phyloP scores from a whole-genome alignment of 2,888 invertebrate genomes.

The Troides helena region DNA sequence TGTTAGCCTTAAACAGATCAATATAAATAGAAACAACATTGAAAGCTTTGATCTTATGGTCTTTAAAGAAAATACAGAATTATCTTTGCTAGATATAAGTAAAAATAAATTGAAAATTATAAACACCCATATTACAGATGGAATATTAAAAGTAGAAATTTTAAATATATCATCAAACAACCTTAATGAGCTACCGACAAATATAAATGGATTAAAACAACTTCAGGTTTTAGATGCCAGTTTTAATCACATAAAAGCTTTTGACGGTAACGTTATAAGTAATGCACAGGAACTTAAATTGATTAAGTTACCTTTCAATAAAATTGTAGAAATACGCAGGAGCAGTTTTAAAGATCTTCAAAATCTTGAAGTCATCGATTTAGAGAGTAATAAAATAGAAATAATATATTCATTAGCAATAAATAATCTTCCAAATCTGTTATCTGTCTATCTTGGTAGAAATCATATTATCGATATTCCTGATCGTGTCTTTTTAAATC shows the following conservation, averaged over 20 bases:
- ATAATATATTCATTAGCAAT: constrained; percentile 87
- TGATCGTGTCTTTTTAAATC: constrained; percentile 86
- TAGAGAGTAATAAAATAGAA: constrained; percentile 90
- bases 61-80: constrained; percentile 82
- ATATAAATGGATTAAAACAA: constrained; percentile 84
- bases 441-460: constrained; percentile 84
- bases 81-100: constrained; percentile 86
- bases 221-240: constrained; percentile 88
- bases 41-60: constrained; percentile 84
- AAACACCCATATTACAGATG: constrained; percentile 81
- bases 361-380: constrained; percentile 85
- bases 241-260: constrained; percentile 85
- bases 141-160: constrained; percentile 84
- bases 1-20: constrained; percentile 83
- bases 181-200: constrained; percentile 85
- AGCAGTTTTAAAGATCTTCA: constrained; percentile 87
- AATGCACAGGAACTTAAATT: constrained; percentile 85
- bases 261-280: constrained; percentile 85
- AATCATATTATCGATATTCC: constrained; percentile 88
- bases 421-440: constrained; percentile 83
- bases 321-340: constrained; percentile 84
- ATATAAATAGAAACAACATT: constrained; percentile 87
- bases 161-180: constrained; percentile 90
- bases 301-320: constrained; percentile 87
- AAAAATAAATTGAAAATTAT: constrained; percentile 87